Conservation (phyloP, 2,113 vertebrate genomes). For the Lepus americanus region DNA sequence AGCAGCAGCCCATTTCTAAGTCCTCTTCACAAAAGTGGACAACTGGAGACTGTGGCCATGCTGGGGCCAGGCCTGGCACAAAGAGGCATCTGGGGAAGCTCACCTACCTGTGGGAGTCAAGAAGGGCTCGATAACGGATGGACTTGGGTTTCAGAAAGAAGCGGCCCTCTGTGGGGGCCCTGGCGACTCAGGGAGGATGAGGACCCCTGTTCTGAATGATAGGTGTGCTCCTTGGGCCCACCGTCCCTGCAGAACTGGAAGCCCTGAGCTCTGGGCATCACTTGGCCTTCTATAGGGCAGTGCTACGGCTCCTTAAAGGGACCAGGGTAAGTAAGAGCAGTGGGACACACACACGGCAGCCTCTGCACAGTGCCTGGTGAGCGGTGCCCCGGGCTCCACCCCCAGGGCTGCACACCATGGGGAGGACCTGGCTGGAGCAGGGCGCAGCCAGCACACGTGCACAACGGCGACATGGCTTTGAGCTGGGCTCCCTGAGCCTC, state of each 20-base stretch:
- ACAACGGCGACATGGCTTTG: not conserved
- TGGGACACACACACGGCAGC: fast-evolving
- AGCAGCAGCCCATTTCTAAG: not conserved
- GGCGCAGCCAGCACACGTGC: not conserved
- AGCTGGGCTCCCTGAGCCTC: not conserved
- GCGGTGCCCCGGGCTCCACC: not conserved
- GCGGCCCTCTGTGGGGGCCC: not conserved
- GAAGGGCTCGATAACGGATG: not conserved
- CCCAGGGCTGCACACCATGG: fast-evolving
- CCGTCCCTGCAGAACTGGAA: not conserved
- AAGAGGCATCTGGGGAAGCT: not conserved
- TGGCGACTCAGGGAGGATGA: not conserved
- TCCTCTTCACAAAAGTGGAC: not conserved
- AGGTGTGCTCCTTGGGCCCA: not conserved
- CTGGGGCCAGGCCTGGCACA: not conserved
- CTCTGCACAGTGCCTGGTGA: fast-evolving
- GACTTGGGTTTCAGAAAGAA: constrained; percentile 24
- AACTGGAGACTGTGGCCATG: not conserved
- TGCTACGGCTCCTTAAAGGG: not conserved
- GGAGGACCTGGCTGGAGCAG: not conserved
- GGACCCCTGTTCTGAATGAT: not conserved
- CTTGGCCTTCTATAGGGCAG: no score
- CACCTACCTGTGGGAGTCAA: constrained; percentile 10
- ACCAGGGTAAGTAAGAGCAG: not conserved
- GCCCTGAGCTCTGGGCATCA: not conserved